Evolutionary conservation across 2,113 vertebrate species (phyloP).

Genomic region (Himantopus leucocephalus): DNA sequence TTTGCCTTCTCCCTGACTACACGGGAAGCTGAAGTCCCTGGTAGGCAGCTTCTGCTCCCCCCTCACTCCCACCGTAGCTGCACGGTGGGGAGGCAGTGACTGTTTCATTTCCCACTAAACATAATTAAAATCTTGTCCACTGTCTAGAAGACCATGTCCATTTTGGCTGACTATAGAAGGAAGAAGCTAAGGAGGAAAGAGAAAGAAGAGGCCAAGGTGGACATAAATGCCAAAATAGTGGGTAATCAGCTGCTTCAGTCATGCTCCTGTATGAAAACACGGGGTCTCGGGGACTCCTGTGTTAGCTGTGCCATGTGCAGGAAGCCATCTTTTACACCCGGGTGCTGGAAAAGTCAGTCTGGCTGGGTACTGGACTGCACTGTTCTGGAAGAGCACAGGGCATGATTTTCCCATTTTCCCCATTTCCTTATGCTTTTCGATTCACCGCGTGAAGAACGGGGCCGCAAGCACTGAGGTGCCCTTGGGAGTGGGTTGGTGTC

Average conservation of each 20-base stretch:
- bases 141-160: background rate
- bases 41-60: background rate
- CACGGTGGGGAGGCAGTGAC: background rate
- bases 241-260: background rate
- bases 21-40: background rate
- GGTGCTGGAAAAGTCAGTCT: background rate
- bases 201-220: background rate
- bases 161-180: constrained; percentile 32
- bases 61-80: background rate
- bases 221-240: background rate
- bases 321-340: background rate
- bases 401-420: background rate
- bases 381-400: background rate
- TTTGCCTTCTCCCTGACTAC: background rate
- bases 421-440: background rate
- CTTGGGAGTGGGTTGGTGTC: background rate
- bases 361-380: background rate
- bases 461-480: background rate
- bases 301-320: background rate
- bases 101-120: background rate
- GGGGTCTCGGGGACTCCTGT: background rate
- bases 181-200: background rate
- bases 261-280: background rate
- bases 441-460: background rate
- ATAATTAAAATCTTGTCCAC: background rate